Evolutionary conservation across 2,888 invertebrate genomes (phyloP), one percentile per base, ranked within the genome.

Genomic region (Muscina levida): DNA sequence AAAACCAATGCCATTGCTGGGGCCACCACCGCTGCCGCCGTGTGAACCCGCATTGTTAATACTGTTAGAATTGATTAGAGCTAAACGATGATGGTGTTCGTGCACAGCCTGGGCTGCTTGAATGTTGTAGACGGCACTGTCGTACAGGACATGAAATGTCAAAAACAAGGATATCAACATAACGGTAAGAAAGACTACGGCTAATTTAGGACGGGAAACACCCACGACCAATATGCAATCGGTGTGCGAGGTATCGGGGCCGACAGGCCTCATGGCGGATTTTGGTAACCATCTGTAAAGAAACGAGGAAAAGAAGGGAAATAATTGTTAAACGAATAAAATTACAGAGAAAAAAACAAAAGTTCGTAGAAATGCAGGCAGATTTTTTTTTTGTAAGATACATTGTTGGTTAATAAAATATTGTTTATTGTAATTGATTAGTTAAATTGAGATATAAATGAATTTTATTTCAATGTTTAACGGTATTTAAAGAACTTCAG

Each of bases 191-290:
- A 96, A 94, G 77, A 90, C 90, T 89, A 95, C 94, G 88, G 96
- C 95, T 92, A 96, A 93, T 91, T 95, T 95, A 87, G 96, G 95
- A 91, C 96, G 93, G 91, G 95, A 95, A 88, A 96, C 94, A 85
- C 95, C 96, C 88, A 95, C 95, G 88, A 95, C 95, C 87, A 96
- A 92, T 89, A 96, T 95, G 92, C 95, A 96, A 92, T 96, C 96
- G 85, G 88, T 87, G 85, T 90, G 91, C 90, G 95, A 94, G 90
- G 95, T 93, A 91, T 95, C 95, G 92, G 94, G 94, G 91, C 95
- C 95, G 91, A 94, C 94, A 88, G 95, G 94, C 91, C 95, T 94
- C 93, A 96, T 95, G 88, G 94, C 94, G 88, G 95, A 88, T 90
- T 95, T 94, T 86, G 95, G 94, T 92, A 95, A 94, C 95, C 95